These are phyloP conservation scores for Amazonetta brasiliensis DNA, from an alignment of 2,797 vertebrate genomes.

Conservation along the genomic window DNA sequence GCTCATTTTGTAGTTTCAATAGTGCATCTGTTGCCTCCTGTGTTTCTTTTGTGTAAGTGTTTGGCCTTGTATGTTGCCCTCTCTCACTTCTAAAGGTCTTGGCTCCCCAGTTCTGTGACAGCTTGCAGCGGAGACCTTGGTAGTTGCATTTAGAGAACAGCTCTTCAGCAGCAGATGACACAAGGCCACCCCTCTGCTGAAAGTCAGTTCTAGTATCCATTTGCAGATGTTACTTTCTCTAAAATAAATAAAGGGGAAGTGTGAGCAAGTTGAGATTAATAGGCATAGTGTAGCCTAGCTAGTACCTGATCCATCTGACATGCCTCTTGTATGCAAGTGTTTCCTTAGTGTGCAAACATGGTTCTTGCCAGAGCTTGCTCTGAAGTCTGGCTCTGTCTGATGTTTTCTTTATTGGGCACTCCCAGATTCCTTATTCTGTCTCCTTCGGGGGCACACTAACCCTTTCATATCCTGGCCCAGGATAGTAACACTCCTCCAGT, in stretches of 20 bases:
- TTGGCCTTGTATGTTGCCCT: neutral
- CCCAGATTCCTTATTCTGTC: slow-evolving; percentile 20
- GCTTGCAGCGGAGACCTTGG: neutral
- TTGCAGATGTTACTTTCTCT: neutral
- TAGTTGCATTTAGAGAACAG: neutral
- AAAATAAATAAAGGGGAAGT: neutral
- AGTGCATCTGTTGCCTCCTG: neutral
- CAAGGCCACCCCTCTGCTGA: neutral
- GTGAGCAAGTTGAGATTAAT: neutral
- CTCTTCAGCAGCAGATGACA: neutral
- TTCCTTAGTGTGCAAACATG: neutral
- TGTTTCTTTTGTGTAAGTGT: neutral
- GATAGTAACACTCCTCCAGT: neutral
- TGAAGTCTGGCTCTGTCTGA: neutral
- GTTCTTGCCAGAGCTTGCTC: slow-evolving; percentile 39
- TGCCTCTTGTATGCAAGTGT: neutral
- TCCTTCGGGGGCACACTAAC: neutral
- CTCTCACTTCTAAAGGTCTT: neutral
- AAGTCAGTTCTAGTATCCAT: neutral
- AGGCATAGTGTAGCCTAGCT: neutral
- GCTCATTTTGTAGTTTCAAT: neutral
- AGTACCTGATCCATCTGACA: neutral
- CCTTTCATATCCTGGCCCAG: neutral
- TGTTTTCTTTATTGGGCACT: slow-evolving; percentile 17
- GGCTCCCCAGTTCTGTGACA: neutral